A percentile compares a stretch with the other conserved stretches of the same genome.
Evolutionary conservation across 1,140 invertebrate genomes (phyloP).

Genomic region (Pogonognathellus flavescens): DNA sequence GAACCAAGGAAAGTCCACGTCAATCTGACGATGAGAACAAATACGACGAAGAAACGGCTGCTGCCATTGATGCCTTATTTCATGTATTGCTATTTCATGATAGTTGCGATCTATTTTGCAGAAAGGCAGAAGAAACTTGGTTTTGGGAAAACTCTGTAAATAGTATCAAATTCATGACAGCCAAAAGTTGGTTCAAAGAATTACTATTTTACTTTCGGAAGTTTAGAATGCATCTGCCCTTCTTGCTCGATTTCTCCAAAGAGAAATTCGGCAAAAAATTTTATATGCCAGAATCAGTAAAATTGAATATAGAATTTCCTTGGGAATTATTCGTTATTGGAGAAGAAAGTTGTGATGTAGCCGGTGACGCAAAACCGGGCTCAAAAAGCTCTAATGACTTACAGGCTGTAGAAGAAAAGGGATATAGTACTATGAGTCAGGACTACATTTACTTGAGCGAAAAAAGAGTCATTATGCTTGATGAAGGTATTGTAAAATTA

Average conservation of each 20-base stretch:
- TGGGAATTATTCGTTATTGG: not conserved
- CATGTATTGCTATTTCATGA: not conserved
- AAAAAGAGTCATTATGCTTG: not conserved
- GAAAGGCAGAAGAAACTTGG: constrained; percentile 18
- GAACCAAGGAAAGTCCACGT: not conserved
- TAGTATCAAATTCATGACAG: constrained; percentile 12
- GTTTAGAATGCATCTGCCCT: not conserved
- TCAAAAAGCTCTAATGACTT: not conserved
- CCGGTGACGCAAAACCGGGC: not conserved
- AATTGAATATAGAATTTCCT: not conserved
- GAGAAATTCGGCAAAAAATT: not conserved
- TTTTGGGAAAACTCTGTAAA: constrained; percentile 8
- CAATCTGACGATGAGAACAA: not conserved
- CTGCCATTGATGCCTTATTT: not conserved
- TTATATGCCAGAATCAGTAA: not conserved
- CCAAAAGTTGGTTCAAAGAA: constrained; percentile 3
- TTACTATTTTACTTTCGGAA: not conserved
- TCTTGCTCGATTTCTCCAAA: not conserved
- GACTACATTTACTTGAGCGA: not conserved
- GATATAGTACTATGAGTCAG: not conserved
- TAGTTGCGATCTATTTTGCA: not conserved
- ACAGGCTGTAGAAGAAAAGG: not conserved
- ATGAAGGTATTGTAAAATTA: not conserved
- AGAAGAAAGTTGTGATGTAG: not conserved
- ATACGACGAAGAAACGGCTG: not conserved